Percentiles rank a stretch among this genome's conserved stretches.
These are phyloP conservation scores for Endotricha flammealis DNA, from an alignment of 2,888 invertebrate species.

Conservation along the genomic window DNA sequence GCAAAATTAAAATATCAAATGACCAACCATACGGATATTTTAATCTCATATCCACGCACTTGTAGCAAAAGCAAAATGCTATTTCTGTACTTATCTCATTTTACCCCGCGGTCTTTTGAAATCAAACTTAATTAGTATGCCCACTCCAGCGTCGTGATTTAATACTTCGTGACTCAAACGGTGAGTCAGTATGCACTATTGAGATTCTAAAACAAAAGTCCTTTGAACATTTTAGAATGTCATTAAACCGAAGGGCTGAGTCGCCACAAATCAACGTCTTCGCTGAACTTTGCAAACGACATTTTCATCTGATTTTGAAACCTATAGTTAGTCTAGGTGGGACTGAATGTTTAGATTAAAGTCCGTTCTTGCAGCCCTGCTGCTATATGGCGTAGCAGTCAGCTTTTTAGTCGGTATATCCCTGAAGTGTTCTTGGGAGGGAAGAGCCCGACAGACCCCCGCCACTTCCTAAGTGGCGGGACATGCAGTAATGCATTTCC, in stretches of 20 bases:
- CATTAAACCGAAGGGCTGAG: conserved; percentile 23
- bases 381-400: no score
- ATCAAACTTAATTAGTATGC: conserved; percentile 35
- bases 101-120: conserved; percentile 25
- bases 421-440: no score
- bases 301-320: no score
- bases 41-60: conserved; percentile 5
- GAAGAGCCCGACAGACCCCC: no score
- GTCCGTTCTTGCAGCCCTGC: no score
- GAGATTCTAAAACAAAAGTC: conserved; percentile 13
- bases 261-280: conserved; percentile 42
- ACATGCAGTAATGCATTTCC: no score
- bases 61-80: conserved; percentile 8
- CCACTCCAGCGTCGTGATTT: conserved; percentile 27
- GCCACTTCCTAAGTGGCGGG: no score
- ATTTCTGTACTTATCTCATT: conserved; percentile 17
- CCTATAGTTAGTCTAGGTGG: no score
- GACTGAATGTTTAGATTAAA: no score
- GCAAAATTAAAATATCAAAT: conserved; percentile 5
- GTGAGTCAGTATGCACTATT: conserved; percentile 31
- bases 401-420: no score
- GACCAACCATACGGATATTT: conserved; percentile 1
- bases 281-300: conserved; percentile 27
- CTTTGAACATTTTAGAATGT: conserved; percentile 14
- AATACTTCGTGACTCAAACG: conserved; percentile 31